These are phyloP conservation scores for Laothoe populi DNA, from an alignment of 2,888 invertebrate species.

Conservation along the genomic window DNA sequence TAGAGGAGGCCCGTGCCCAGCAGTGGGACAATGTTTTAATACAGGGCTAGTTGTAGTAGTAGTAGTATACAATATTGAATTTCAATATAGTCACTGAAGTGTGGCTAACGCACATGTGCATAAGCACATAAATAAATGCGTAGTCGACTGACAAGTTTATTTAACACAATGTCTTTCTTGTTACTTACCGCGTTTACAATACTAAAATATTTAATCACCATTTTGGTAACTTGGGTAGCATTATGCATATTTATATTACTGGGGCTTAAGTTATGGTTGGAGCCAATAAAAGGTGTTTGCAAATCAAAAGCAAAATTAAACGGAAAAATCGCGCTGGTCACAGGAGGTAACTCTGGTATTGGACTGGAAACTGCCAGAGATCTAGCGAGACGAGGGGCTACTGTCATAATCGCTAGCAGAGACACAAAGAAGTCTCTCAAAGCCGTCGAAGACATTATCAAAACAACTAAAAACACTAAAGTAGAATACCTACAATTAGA, in stretches of 20 bases:
- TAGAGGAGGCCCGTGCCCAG: no score
- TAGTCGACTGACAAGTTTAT: not conserved
- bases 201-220: not conserved
- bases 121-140: no score
- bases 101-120: not conserved
- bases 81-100: not conserved
- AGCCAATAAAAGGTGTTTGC: conserved; percentile 49
- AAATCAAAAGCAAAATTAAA: conserved; percentile 56
- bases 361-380: conserved; percentile 90
- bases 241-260: conserved; percentile 7
- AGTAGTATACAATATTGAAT: not conserved
- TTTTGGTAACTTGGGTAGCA: conserved; percentile 27
- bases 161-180: not conserved
- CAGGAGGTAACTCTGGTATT: conserved; percentile 93
- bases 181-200: not conserved
- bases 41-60: no score
- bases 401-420: conserved; percentile 90
- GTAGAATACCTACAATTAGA: conserved; percentile 85
- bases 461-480: conserved; percentile 88
- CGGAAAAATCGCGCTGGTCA: conserved; percentile 88
- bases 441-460: conserved; percentile 88
- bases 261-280: conserved; percentile 4
- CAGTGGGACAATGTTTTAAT: no score
- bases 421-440: conserved; percentile 88
- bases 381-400: conserved; percentile 89